Percentiles rank a stretch among this genome's conserved stretches.
phyloP scores from a whole-genome alignment of 1,140 invertebrate species.

The Atta colombica region DNA sequence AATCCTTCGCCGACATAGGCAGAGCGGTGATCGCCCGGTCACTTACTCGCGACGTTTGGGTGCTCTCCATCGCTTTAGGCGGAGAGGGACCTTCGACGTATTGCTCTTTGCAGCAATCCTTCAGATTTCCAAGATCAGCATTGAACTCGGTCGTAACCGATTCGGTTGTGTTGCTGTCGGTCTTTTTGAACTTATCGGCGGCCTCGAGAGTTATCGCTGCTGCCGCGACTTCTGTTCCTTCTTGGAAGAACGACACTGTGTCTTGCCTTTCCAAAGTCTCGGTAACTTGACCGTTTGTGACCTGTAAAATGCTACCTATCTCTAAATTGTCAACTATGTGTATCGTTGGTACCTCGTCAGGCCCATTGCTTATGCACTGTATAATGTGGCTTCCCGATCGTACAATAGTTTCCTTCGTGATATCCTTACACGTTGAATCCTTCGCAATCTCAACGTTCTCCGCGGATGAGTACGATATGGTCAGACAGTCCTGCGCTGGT shows the following conservation, averaged over 20 bases:
- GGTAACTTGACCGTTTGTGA: slow-evolving; percentile 67
- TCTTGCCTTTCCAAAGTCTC: slow-evolving; percentile 55
- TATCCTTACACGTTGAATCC: slow-evolving; percentile 39
- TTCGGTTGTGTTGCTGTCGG: neutral
- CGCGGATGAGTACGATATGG: slow-evolving; percentile 52
- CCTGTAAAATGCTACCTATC: slow-evolving; percentile 69
- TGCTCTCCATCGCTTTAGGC: neutral
- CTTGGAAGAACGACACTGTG: slow-evolving; percentile 61
- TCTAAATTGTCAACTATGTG: slow-evolving; percentile 85
- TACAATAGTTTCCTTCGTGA: slow-evolving; percentile 58
- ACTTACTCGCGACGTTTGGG: slow-evolving; percentile 9
- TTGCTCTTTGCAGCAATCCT: neutral
- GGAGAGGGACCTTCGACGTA: neutral
- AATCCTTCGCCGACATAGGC: slow-evolving; percentile 13
- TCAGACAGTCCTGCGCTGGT: slow-evolving; percentile 37
- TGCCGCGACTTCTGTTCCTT: slow-evolving; percentile 20
- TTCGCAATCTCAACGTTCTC: slow-evolving; percentile 41
- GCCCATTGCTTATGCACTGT: slow-evolving; percentile 78
- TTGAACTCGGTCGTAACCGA: neutral
- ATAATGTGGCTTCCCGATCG: slow-evolving; percentile 77
- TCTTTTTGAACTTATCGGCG: slow-evolving; percentile 41
- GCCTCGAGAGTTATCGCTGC: slow-evolving; percentile 11
- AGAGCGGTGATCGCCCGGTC: slow-evolving; percentile 24
- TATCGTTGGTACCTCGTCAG: slow-evolving; percentile 83
- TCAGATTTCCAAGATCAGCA: neutral